Base-by-base conservation (phyloP, 2,797 vertebrate species). In the Channallabes apus region DNA sequence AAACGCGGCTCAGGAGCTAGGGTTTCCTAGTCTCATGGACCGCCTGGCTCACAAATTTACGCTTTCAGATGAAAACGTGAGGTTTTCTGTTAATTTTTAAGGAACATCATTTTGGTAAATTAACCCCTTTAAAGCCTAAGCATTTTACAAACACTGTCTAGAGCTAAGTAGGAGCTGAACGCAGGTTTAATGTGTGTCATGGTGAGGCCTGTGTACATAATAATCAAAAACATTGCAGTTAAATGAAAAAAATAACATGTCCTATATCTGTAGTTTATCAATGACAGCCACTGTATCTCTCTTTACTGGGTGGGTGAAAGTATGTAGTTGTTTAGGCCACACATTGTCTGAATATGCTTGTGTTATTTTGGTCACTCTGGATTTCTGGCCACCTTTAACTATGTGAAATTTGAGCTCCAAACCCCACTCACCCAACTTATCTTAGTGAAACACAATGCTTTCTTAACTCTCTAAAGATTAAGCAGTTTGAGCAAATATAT, bases 351-450 rank as follows among this genome's bases (percentile, higher is more conserved):
- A 94, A 93, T 93, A 89, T 89, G 91, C 92, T 92, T 89, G 93
- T 94, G 93, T 94, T 95, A 94, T 94, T 95, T 94, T 94, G 92
- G 94, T 88, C 76, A 80, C 86, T 88, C 86, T 87, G 85, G 88
- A 89, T 89, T 92, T 91, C 89, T 91, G 91, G 89, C 88, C 83
- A 88, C 89, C 92, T 79, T 82, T 84, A 93, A 89, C 87, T 88
- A 90, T 85, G 88, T 89, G 92, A 92, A 94, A 94, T 88, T 91
- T 29, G 86, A 91, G 82, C 90, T 88, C 89, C 84, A 38, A 71
- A 41, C 86, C 86, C 72, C 88, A 87, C 88, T 89, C 87, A 88
- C 88, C 86, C 86, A 89, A 86, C 89, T 85, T 87, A 85, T 84
- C 88, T 69, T 72, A 75, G 58, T 62, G 79, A 83, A 89, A 79